Evolutionary conservation across 2,797 vertebrate species (phyloP), one percentile per base, ranked within the genome.

Genomic region (Protonibea diacanthus): DNA sequence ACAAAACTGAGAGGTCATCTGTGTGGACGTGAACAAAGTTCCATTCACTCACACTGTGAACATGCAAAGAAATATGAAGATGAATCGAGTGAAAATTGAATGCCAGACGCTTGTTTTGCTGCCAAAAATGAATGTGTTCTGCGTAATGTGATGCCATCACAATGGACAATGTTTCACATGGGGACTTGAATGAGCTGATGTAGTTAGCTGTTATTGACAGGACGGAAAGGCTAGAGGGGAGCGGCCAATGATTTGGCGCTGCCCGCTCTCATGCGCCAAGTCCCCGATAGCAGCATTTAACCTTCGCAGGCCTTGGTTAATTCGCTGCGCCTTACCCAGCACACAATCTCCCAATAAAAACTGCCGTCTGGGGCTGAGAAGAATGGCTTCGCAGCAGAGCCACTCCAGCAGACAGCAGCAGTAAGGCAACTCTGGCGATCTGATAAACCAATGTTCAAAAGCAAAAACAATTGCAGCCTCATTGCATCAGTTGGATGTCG

Each of bases 401-500:
- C 70, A 76, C 80, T 82, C 82, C 63, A 76, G 81, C 69, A 61
- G 76, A 81, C 71, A 75, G 33, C 75, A 40, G 59, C 62, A 60
- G 68, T 21, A 38, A 77, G 67, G 85, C 83, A 86, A 82, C 85
- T 77, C 85, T 58, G 76, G 78, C 84, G 85, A 93, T 92, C 88
- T 90, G 85, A 92, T 85, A 92, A 92, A 88, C 75, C 82, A 62
- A 66, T 86, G 91, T 94, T 91, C 88, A 94, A 92, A 94, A 93
- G 90, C 86, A 80, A 86, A 90, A 92, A 95, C 90, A 94, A 92
- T 91, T 93, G 94, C 95, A 94, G 88, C 83, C 83, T 71, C 64
- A 7, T 96, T 96, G 94, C 95, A 93, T 96, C 94, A 96, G 93
- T 91, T 88, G 89, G 90, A 90, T 86, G 87, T 86, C 73, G 68